Evolutionary conservation across 2,888 invertebrate species (phyloP), one percentile per base, ranked within the genome.

Genomic region (Ormyrus labotus): DNA sequence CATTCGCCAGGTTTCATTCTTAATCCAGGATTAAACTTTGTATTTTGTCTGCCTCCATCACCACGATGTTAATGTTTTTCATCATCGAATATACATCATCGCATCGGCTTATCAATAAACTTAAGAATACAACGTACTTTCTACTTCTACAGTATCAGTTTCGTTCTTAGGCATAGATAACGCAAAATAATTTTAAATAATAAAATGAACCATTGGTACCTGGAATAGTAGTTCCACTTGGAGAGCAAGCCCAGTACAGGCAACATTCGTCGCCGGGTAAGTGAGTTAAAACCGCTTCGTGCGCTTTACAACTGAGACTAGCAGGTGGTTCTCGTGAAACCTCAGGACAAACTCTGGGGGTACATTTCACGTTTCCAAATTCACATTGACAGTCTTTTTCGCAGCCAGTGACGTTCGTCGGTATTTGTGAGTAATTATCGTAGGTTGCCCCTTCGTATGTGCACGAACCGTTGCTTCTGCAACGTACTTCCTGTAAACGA

Each of bases 311-410:
- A 1, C 94, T 93, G 79, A 97, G 90, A 75, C 93, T 93, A 51
- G 94, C 91, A 0, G 97, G 97, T 0, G 97, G 97, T 50, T 94
- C 86, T 0, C 95, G 94, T 0, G 96, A 92, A 0, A 97, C 93
- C 0, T 96, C 95, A 2, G 95, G 94, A 91, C 98, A 98, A 11
- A 94, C 93, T 57, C 19, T 19, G 19, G 95, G 94, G 84, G 96
- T 95, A 86, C 98, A 98, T 82, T 96, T 95, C 19, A 98, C 93
- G 84, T 95, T 96, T 13, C 97, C 97, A 90, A 95, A 95, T 89
- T 97, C 96, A 88, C 97, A 98, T 89, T 95, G 96, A 88, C 97
- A 98, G 84, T 95, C 93, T 84, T 95, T 93, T 83, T 97, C 96
- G 87, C 97, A 98, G 71, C 97, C 96, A 10, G 96, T 96, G 4